Percentiles rank a stretch among this genome's conserved stretches.
phyloP scores from a whole-genome alignment of 1,140 invertebrate genomes.

The Trichomalopsis sarcophagae region DNA sequence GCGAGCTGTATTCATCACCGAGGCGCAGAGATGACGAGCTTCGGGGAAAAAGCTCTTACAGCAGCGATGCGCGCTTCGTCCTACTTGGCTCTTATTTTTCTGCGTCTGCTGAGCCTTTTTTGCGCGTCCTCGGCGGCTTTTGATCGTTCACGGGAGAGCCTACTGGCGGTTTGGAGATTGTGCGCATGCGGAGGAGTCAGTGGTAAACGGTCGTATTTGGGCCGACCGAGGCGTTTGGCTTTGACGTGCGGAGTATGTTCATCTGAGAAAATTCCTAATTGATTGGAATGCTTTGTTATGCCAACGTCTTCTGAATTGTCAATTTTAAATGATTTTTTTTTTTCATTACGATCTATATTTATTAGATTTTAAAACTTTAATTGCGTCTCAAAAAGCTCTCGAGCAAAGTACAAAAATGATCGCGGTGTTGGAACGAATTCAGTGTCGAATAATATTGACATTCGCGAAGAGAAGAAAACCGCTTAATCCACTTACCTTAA shows the following conservation, averaged over 20 bases:
- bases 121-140: background rate
- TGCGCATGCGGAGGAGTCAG: background rate
- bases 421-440: background rate
- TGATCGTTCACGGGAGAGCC: too few species aligned
- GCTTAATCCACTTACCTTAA: background rate
- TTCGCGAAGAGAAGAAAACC: background rate
- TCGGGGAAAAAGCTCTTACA: conserved; percentile 2
- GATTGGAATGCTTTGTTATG: too few species aligned
- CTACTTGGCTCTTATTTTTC: background rate
- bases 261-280: too few species aligned
- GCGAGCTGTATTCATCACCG: conserved; percentile 9
- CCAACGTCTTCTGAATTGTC: too few species aligned
- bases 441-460: background rate
- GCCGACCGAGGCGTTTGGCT: background rate
- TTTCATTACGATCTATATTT: too few species aligned
- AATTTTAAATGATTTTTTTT: too few species aligned
- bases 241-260: too few species aligned
- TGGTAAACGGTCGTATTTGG: background rate
- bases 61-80: background rate
- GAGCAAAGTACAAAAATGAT: too few species aligned
- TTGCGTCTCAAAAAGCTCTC: too few species aligned
- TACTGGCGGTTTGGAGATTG: background rate
- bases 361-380: too few species aligned
- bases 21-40: background rate
- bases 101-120: background rate